Conservation (phyloP, 2,113 vertebrate genomes). For the Puffinus mauretanicus region DNA sequence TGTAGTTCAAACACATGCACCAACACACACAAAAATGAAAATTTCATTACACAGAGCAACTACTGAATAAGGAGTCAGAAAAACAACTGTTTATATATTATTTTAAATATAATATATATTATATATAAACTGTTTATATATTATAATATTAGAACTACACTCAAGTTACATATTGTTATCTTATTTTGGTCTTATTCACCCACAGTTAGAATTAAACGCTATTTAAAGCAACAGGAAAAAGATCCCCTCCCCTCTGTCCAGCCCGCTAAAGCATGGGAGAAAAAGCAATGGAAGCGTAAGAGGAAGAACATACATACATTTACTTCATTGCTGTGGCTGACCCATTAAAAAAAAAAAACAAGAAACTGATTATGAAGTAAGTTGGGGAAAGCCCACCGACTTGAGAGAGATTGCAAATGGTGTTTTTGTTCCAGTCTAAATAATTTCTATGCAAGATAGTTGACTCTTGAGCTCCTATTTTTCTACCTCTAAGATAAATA, state of each 20-base stretch:
- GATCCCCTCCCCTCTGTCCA: neutral
- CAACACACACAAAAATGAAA: neutral
- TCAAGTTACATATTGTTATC: neutral
- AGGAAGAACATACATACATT: neutral
- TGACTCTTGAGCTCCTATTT: neutral
- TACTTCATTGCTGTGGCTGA: neutral
- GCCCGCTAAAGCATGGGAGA: neutral
- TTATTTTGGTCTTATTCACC: neutral
- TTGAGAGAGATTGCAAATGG: neutral
- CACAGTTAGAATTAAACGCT: neutral
- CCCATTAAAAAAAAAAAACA: neutral
- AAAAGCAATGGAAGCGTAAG: neutral
- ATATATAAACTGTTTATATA: neutral
- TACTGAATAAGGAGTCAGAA: neutral
- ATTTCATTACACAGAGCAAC: neutral
- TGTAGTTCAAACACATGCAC: conserved; percentile 67
- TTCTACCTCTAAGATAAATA: neutral
- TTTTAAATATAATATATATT: neutral
- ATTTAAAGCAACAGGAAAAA: neutral
- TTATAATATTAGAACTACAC: neutral
- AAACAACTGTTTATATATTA: neutral
- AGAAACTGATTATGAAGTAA: neutral
- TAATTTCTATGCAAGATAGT: neutral
- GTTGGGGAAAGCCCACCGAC: neutral
- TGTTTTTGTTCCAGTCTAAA: neutral